A percentile compares a stretch with the other conserved stretches of the same genome.
These are phyloP conservation scores for Ormyrus pomaceus DNA, from an alignment of 2,888 invertebrate species.

Conservation along the genomic window DNA sequence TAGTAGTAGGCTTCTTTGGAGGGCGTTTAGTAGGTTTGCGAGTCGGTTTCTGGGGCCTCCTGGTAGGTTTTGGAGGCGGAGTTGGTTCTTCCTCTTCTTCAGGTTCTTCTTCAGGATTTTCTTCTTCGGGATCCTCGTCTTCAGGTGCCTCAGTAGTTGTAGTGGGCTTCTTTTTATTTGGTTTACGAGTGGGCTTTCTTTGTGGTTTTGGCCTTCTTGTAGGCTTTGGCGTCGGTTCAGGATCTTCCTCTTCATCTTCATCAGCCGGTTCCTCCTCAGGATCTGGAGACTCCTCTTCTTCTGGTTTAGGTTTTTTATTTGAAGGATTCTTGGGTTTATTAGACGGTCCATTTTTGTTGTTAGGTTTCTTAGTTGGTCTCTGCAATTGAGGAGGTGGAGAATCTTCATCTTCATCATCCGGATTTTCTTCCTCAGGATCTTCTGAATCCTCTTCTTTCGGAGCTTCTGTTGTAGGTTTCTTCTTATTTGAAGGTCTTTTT, in stretches of 20 bases:
- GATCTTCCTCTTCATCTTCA: background rate
- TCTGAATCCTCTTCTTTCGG: slow-evolving; percentile 10
- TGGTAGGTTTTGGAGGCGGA: background rate
- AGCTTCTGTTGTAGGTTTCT: slow-evolving; percentile 17
- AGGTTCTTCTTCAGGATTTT: slow-evolving; percentile 23
- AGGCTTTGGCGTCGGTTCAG: slow-evolving; percentile 7
- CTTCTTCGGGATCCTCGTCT: slow-evolving; percentile 23
- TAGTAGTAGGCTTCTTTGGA: slow-evolving; percentile 3
- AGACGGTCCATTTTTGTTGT: background rate
- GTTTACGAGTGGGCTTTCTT: background rate
- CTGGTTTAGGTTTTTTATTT: slow-evolving; percentile 15
- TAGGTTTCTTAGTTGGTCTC: background rate
- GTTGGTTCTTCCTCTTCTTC: slow-evolving; percentile 11
- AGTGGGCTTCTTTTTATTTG: slow-evolving; percentile 15
- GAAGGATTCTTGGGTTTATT: slow-evolving; percentile 1
- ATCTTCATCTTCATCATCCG: background rate
- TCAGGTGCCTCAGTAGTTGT: background rate
- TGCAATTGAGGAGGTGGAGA: background rate
- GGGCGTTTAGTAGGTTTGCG: background rate
- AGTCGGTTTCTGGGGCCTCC: background rate
- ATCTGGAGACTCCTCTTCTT: slow-evolving; percentile 2
- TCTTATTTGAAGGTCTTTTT: slow-evolving; percentile 14
- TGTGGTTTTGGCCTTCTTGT: background rate
- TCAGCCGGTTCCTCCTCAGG: slow-evolving; percentile 10
- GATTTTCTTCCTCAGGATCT: slow-evolving; percentile 10